These are phyloP conservation scores for Drosophila yakuba DNA, from an alignment of 1,140 invertebrate species.

Conservation along the genomic window DNA sequence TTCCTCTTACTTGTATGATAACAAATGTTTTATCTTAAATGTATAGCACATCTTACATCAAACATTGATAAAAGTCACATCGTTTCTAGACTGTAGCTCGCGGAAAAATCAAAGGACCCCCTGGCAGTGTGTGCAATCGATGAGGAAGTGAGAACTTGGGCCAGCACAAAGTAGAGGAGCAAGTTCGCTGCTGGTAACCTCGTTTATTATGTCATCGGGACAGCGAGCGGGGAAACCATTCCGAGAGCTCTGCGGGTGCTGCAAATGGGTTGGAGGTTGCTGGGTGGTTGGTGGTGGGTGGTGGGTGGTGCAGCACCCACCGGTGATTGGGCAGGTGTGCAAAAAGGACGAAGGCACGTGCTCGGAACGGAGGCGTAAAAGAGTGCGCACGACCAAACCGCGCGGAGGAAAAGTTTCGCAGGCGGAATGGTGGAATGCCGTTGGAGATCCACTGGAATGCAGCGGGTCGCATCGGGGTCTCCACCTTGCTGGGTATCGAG, in stretches of 20 bases:
- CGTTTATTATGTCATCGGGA: slow-evolving; percentile 75
- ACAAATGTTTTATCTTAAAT: too few relatives aligned
- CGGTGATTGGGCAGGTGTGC: slow-evolving; percentile 22
- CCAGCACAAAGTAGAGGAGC: slow-evolving; percentile 55
- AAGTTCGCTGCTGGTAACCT: slow-evolving; percentile 60
- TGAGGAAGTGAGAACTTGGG: slow-evolving; percentile 31
- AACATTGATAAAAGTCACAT: background rate
- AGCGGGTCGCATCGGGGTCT: slow-evolving; percentile 8
- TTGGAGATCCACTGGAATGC: slow-evolving; percentile 37
- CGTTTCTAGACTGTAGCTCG: too few relatives aligned
- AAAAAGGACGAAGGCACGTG: slow-evolving; percentile 33
- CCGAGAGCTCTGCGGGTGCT: slow-evolving; percentile 42
- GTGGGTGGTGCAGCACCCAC: slow-evolving; percentile 10
- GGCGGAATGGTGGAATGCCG: slow-evolving; percentile 24
- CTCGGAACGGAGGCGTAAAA: slow-evolving; percentile 28
- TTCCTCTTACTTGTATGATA: too few relatives aligned
- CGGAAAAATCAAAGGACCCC: too few relatives aligned
- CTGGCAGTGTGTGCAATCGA: slow-evolving; percentile 9
- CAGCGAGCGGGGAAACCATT: slow-evolving; percentile 53
- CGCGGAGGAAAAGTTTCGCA: slow-evolving; percentile 40
- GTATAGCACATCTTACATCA: too few relatives aligned
- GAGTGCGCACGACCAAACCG: slow-evolving; percentile 51
- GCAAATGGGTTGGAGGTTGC: slow-evolving; percentile 2
- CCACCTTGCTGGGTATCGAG: background rate
- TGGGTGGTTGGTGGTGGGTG: slow-evolving; percentile 29